Evolutionary conservation across 2,888 invertebrate genomes (phyloP), one percentile per base, ranked within the genome.

Genomic region (Agonopterix heracliana): DNA sequence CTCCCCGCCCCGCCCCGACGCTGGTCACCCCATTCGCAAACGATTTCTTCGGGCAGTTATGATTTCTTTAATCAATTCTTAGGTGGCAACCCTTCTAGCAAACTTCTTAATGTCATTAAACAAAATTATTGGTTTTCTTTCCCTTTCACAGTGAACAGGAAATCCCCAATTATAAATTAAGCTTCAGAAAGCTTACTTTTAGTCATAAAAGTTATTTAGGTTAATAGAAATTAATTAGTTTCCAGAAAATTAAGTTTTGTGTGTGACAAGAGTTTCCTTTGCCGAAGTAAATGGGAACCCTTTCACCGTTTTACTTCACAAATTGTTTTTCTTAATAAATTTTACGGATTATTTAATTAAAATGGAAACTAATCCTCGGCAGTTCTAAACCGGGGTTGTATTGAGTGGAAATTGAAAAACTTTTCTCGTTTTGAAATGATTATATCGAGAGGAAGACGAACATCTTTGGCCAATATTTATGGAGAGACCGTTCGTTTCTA

Each of bases 351-450:
- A 73, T 78, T 75, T 72, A 75, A 78, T 78, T 79, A 72, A 77
- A 73, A 69, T 69, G 60, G 60, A 54, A 61, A 71, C 72, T 77
- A 78, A 80, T 81, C 78, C 69, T 57, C 54, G 54, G 58, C 62
- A 57, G 53, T 63, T 62, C 66, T 65, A 70, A 74, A 56, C 68
- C 61, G 55, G 60, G 26, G 59, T 62, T 68, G 74, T 74, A 80
- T 82, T 84, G 78, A 78, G 71, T 73, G 66, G 60, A 78, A 78
- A 86, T 87, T 83, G 84, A 78, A 82, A 85, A 86, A 87, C 65
- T 86, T 87, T 82, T 79, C 81, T 81, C 79, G 81, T 84, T 82
- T 77, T 76, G 73, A 70, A 68, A 68, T 73, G 76, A 79, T 81
- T 74, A 73, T 79, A 78, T 81, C 70, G 74, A 64, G 69, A 65